These are phyloP conservation scores for Saimiri boliviensis DNA, from an alignment of 2,113 vertebrate species.

Conservation along the genomic window DNA sequence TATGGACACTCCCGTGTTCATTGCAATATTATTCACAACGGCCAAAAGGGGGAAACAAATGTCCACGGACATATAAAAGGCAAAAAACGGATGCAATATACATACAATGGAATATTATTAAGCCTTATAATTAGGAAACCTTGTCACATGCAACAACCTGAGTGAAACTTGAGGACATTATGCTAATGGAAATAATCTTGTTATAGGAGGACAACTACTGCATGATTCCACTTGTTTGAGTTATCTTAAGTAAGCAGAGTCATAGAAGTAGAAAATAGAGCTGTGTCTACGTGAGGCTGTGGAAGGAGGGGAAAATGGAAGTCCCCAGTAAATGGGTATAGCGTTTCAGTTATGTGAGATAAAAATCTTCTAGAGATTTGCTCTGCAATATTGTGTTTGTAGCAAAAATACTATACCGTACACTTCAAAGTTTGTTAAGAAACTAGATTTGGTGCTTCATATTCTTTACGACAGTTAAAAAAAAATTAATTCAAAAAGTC, in stretches of 20 bases:
- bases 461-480: no score
- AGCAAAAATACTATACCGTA: no score
- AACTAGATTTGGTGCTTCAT: neutral
- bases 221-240: neutral
- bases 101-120: neutral
- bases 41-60: neutral
- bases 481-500: neutral
- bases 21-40: no score
- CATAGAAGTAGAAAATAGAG: neutral
- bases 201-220: no score
- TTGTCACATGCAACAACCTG: no score
- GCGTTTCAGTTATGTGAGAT: no score
- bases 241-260: neutral
- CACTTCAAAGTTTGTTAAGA: neutral
- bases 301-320: no score
- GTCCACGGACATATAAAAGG: neutral
- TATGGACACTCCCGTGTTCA: no score
- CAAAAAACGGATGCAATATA: neutral
- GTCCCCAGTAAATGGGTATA: no score
- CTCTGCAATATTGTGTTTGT: no score
- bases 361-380: no score
- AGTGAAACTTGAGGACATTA: neutral
- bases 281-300: no score
- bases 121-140: neutral
- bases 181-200: neutral